Evolutionary conservation across 1,140 invertebrate species (phyloP).

Genomic region (Holotrichia oblita): DNA sequence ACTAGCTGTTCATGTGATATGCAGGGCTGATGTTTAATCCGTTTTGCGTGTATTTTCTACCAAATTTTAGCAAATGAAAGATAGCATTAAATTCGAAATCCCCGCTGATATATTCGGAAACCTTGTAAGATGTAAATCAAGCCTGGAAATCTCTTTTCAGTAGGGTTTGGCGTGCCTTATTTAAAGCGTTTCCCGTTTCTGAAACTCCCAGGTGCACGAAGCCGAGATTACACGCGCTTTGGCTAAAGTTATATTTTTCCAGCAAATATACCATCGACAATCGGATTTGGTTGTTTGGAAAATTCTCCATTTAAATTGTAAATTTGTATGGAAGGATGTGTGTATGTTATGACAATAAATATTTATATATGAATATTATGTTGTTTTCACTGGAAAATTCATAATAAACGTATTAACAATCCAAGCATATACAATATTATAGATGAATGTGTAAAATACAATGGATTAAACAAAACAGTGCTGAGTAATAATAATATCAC

Average conservation of each 20-base stretch:
- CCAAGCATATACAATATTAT: background rate
- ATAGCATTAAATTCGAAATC: conserved; percentile 19
- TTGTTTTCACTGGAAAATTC: background rate
- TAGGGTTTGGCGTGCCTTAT: background rate
- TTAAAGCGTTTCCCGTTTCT: background rate
- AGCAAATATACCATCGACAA: background rate
- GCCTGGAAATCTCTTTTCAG: conserved; percentile 5
- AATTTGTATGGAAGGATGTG: background rate
- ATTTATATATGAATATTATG: too few species aligned
- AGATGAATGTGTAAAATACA: too few species aligned
- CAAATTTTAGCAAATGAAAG: conserved; percentile 22
- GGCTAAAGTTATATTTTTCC: too few species aligned
- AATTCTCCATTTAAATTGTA: too few species aligned
- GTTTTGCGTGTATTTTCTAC: background rate
- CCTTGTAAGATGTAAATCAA: conserved; percentile 8
- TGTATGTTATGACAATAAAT: too few species aligned
- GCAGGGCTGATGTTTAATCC: conserved; percentile 10
- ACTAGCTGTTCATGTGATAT: too few species aligned
- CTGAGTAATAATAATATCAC: background rate
- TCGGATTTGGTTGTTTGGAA: background rate
- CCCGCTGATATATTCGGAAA: conserved; percentile 14
- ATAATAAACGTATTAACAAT: background rate
- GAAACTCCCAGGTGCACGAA: conserved; percentile 22
- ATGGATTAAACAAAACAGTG: background rate
- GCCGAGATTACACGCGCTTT: background rate